phyloP scores from a whole-genome alignment of 2,888 invertebrate species.

The Gibbula magus region DNA sequence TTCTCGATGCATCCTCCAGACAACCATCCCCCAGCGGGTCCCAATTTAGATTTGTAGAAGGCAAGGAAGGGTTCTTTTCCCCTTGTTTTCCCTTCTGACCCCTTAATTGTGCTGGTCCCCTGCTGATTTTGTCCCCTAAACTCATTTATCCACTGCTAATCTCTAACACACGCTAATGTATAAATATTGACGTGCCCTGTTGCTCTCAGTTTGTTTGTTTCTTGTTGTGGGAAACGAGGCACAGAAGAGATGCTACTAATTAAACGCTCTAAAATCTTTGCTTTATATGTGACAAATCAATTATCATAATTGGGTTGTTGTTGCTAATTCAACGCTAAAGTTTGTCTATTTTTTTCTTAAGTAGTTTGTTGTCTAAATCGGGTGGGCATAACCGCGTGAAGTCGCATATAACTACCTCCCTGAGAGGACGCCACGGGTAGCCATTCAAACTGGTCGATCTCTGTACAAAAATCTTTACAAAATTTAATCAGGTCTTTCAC shows the following conservation, averaged over 20 bases:
- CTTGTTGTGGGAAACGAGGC: not conserved
- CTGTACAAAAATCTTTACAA: conserved; percentile 15
- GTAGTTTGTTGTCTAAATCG: not conserved
- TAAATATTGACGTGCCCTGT: conserved; percentile 22
- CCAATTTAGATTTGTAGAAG: conserved; percentile 6
- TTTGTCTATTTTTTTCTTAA: too few relatives aligned
- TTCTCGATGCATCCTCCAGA: conserved; percentile 10
- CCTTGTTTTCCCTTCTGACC: not conserved
- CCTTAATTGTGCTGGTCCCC: not conserved
- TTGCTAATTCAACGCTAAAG: too few relatives aligned
- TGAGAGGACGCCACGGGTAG: not conserved
- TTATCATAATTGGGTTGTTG: too few relatives aligned
- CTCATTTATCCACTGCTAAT: conserved; percentile 18
- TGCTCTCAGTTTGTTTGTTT: conserved; percentile 17
- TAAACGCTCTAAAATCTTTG: too few relatives aligned
- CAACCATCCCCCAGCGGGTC: not conserved
- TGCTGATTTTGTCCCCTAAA: not conserved
- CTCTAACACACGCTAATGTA: conserved; percentile 21
- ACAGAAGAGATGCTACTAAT: not conserved
- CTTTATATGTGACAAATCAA: too few relatives aligned
- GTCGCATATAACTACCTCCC: not conserved
- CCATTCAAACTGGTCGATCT: not conserved
- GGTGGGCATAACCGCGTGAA: not conserved
- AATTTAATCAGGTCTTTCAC: conserved; percentile 16
- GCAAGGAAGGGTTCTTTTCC: not conserved